These are phyloP conservation scores for Pyralis farinalis DNA, from an alignment of 2,888 invertebrate genomes.

Conservation along the genomic window DNA sequence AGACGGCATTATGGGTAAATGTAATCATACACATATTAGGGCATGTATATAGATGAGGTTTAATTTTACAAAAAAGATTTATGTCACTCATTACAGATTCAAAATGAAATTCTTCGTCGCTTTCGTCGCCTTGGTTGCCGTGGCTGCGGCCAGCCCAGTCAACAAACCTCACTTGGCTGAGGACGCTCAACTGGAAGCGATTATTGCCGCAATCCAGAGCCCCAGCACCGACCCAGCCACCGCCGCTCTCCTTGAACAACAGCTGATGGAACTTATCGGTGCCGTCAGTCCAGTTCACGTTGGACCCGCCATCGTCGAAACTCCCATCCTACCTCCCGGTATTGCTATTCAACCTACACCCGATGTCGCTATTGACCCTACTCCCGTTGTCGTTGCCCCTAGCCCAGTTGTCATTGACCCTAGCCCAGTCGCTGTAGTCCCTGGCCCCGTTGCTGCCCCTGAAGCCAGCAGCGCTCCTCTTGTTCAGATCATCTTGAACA, in stretches of 20 bases:
- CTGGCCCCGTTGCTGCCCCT: too few relatives aligned
- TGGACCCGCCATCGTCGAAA: slow-evolving; percentile 25
- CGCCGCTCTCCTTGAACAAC: slow-evolving; percentile 37
- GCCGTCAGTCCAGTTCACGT: slow-evolving; percentile 26
- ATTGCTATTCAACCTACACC: too few relatives aligned
- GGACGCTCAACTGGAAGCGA: slow-evolving; percentile 31
- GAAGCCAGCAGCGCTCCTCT: slow-evolving; percentile 23
- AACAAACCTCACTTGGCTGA: slow-evolving; percentile 23
- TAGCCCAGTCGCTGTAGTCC: too few relatives aligned
- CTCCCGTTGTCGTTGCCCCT: too few relatives aligned
- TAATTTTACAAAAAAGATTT: too few relatives aligned
- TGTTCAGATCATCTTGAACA: slow-evolving; percentile 39
- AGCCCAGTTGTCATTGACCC: too few relatives aligned
- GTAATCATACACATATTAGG: too few relatives aligned
- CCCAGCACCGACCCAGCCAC: slow-evolving; percentile 51
- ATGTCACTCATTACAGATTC: slow-evolving; percentile 27
- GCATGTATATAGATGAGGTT: too few relatives aligned
- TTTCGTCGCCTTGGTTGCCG: slow-evolving; percentile 42
- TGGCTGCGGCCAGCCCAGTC: slow-evolving; percentile 35
- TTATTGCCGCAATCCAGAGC: slow-evolving; percentile 47
- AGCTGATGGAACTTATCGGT: slow-evolving; percentile 31
- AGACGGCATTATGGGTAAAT: too few relatives aligned
- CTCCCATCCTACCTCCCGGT: background rate
- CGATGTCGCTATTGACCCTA: too few relatives aligned
- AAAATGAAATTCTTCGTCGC: slow-evolving; percentile 56